Evolutionary conservation across 37 sponge, comb jelly and placozoan species (phyloP), one percentile per base, ranked within the genome.

Genomic region (Ephydatia muelleri): DNA sequence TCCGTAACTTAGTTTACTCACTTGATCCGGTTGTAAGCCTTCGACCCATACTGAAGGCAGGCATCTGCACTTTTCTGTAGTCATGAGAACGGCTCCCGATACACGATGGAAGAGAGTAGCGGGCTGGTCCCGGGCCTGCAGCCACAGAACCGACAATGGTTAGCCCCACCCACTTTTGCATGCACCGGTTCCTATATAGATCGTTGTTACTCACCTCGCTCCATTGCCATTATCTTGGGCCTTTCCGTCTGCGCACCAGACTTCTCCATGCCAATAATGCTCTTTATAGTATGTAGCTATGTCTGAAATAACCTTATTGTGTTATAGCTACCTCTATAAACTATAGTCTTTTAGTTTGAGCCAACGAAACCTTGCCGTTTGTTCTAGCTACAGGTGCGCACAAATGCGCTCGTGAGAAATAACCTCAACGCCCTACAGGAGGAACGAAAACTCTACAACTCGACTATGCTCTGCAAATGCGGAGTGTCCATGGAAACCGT

Each of bases 51-150:
- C 94, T 92, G 77, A 88, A 98, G 48, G 91, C 88, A 32, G 98
- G 98, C 26, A 85, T 78, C 28, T 70, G 64, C 64, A 74, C 77
- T 78, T 84, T 98, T 8, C 85, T 95, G 65, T 49, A 25, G 70
- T 95, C 96, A 71, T 98, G 98, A 3, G 83, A 79, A 22, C 35
- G 23, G 16, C 66, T 49, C 5, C 98, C 98, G 33, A 88, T 93
- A 37, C 91, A 67, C 6, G 67, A 67, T 12, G 98, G 98, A 6
- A 98, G 89, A 2, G 81, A 77, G 70, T 98, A 98, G 31, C 93
- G 83, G 8, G 88, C 96, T 13, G 98, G 98, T 0, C 98, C 98
- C 47, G 98, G 98, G 22, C 96, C 96, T 94, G 76, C 26, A 75
- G 16, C 47, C 68, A 19, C 2, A 23, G 69, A 38, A 57, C 65